Evolutionary conservation across 2,888 invertebrate species (phyloP), one percentile per base, ranked within the genome.

Genomic region (Himalopsyche anomala): DNA sequence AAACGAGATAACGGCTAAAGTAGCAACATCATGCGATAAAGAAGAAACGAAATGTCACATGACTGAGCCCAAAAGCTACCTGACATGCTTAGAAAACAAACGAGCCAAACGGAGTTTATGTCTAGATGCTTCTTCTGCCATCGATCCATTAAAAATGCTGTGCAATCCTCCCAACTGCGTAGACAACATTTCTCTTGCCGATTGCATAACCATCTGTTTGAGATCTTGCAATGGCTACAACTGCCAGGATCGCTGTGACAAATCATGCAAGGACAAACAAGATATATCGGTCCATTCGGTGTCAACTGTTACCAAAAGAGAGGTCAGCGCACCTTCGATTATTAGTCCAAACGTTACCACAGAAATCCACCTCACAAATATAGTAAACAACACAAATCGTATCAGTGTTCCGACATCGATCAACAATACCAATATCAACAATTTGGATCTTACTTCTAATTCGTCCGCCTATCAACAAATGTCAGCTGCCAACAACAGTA

Each of bases 351-450:
- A 92, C 88, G 90, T 92, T 17, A 92, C 92, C 0, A 92, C 91
- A 0, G 90, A 92, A 3, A 92, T 92, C 12, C 91, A 91, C 88
- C 87, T 92, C 19, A 91, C 91, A 62, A 92, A 91, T 86, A 89
- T 91, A 11, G 90, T 92, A 62, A 92, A 92, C 87, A 91, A 91
- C 85, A 92, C 92, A 0, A 91, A 92, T 85, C 82, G 91, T 8
- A 90, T 92, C 38, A 91, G 92, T 87, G 90, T 91, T 12, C 92
- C 92, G 0, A 90, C 92, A 42, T 89, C 89, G 40, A 88, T 92
- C 5, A 91, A 91, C n/a, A n/a, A n/a, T n/a, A n/a, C n/a, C n/a
- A n/a, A n/a, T n/a, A n/a, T n/a, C n/a, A n/a, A n/a, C 86, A 92
- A 92, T 84, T 90, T 92, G 42, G 90, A 91, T 6, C 80, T 91